Evolutionary conservation across 2,888 invertebrate genomes (phyloP).

Genomic region (Nipponacmea schrenckii): DNA sequence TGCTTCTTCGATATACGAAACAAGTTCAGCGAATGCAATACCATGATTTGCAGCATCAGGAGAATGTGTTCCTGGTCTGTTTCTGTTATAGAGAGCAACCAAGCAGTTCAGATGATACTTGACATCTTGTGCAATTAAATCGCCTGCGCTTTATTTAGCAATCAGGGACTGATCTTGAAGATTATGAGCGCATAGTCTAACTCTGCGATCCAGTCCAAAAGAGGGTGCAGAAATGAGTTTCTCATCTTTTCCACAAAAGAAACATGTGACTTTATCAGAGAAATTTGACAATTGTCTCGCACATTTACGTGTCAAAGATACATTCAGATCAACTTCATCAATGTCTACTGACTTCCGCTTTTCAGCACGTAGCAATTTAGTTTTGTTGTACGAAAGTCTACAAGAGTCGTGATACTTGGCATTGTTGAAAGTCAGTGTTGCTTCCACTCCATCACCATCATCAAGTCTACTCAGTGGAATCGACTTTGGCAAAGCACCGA

Average conservation of each 20-base stretch:
- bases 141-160: slow-evolving; percentile 29
- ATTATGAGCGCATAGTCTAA: slow-evolving; percentile 18
- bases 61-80: slow-evolving; percentile 6
- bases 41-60: slow-evolving; percentile 4
- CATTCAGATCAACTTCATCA: no score
- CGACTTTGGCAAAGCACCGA: neutral
- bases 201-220: slow-evolving; percentile 9
- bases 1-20: slow-evolving; percentile 23
- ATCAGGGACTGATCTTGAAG: slow-evolving; percentile 17
- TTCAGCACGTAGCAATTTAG: no score
- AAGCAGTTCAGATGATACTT: slow-evolving; percentile 26
- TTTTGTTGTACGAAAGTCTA: no score
- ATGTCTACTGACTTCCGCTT: no score
- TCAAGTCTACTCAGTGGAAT: neutral
- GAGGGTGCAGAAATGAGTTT: neutral
- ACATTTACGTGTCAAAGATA: no score
- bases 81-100: slow-evolving; percentile 17
- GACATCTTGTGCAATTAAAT: slow-evolving; percentile 28
- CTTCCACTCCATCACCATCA: slow-evolving; percentile 1
- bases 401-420: neutral
- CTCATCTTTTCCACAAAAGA: neutral
- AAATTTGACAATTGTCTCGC: no score
- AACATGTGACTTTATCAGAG: no score
- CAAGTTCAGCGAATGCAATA: slow-evolving; percentile 23
- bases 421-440: neutral